phyloP scores from a whole-genome alignment of 92 coral and sea anemone species.

The Palythoa heliodiscus region DNA sequence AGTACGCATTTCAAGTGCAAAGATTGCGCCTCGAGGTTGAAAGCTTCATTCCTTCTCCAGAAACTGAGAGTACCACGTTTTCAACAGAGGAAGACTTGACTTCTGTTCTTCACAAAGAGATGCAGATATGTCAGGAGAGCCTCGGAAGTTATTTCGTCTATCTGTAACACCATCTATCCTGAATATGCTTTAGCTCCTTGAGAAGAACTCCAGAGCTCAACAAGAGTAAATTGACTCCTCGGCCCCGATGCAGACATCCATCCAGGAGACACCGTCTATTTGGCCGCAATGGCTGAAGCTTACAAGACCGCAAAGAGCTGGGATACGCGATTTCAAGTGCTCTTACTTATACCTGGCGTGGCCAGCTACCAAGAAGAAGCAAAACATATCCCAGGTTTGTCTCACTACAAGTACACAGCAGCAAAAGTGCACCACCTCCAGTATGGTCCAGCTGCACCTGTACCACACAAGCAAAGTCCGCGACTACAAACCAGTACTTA shows the following conservation, averaged over 20 bases:
- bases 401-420: no score
- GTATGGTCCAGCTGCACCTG: no score
- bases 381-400: slow-evolving; percentile 16
- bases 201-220: slow-evolving; percentile 16
- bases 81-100: background rate
- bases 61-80: slow-evolving; percentile 9
- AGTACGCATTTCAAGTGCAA: slow-evolving; percentile 11
- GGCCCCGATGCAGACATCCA: background rate
- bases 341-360: background rate
- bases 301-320: slow-evolving; percentile 3
- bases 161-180: slow-evolving; percentile 8
- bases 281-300: slow-evolving; percentile 3
- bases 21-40: slow-evolving; percentile 13
- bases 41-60: slow-evolving; percentile 4
- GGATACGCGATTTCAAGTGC: background rate
- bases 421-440: no score
- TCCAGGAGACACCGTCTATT: background rate
- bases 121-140: slow-evolving; percentile 4
- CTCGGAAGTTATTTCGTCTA: no score
- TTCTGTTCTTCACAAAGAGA: background rate
- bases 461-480: no score
- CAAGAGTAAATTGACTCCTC: slow-evolving; percentile 8
- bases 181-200: background rate
- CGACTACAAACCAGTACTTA: no score
- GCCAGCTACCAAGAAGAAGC: background rate